Evolutionary conservation across 2,888 invertebrate species (phyloP).

Genomic region (Aphrophora alni): DNA sequence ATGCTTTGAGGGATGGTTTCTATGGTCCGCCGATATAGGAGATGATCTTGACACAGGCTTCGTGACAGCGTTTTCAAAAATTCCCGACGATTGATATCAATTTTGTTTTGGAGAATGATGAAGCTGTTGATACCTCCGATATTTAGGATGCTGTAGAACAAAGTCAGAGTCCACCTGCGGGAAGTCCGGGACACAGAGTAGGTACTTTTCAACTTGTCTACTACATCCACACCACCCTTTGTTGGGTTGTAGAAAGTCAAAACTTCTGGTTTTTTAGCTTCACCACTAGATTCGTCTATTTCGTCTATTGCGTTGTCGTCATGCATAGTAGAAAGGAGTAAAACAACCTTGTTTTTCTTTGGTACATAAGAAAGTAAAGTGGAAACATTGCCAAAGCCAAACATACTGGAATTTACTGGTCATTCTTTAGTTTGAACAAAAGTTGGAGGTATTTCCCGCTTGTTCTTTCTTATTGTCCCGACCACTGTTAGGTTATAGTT

Average conservation of each 20-base stretch:
- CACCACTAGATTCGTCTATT: background rate
- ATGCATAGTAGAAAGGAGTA: background rate
- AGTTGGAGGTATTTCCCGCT: constrained; percentile 17
- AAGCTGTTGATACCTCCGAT: constrained; percentile 11
- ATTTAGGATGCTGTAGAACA: constrained; percentile 18
- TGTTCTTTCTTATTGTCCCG: constrained; percentile 25
- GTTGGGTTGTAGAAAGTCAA: background rate
- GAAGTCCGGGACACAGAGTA: background rate
- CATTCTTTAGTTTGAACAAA: constrained; percentile 15
- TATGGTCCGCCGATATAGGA: too few relatives aligned
- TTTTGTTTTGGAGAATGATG: background rate
- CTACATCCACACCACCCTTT: constrained; percentile 14
- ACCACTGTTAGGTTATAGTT: constrained; percentile 16
- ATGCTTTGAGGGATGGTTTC: too few relatives aligned
- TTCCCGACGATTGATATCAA: too few relatives aligned
- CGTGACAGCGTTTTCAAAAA: too few relatives aligned
- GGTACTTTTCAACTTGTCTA: background rate
- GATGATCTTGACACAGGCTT: too few relatives aligned
- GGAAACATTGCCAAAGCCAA: background rate
- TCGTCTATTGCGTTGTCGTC: constrained; percentile 6
- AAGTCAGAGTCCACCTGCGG: background rate
- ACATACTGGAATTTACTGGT: constrained; percentile 14
- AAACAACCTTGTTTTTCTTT: constrained; percentile 3
- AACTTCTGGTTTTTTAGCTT: constrained; percentile 2
- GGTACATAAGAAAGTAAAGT: constrained; percentile 8